These are phyloP conservation scores for Cyphomyrmex costatus DNA, from an alignment of 1,140 invertebrate genomes.

Conservation along the genomic window DNA sequence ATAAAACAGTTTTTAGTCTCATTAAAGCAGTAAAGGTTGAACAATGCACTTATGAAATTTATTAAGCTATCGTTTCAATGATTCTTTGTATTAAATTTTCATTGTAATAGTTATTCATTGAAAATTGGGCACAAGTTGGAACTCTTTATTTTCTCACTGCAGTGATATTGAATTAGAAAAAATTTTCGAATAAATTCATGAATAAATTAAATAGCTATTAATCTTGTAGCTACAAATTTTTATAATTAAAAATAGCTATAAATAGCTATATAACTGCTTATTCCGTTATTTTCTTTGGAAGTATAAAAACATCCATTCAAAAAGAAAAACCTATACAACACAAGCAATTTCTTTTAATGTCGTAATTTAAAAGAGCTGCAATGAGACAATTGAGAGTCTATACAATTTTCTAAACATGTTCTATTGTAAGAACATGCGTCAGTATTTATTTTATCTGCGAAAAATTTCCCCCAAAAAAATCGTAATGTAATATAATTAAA, in stretches of 20 bases:
- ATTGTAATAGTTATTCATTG: slow-evolving; percentile 35
- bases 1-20: slow-evolving; percentile 34
- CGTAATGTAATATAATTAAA: slow-evolving; percentile 4
- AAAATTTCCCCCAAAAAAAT: neutral
- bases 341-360: neutral
- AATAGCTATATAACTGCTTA: neutral
- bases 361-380: neutral
- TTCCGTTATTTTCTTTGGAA: neutral
- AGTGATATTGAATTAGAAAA: neutral
- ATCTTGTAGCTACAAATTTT: neutral
- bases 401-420: slow-evolving; percentile 23
- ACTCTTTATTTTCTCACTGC: slow-evolving; percentile 3
- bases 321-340: too few species aligned
- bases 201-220: neutral
- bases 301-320: neutral
- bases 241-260: slow-evolving; percentile 5
- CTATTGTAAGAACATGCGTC: neutral
- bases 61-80: slow-evolving; percentile 42
- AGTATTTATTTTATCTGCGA: slow-evolving; percentile 29
- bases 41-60: slow-evolving; percentile 38
- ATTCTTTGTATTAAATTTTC: neutral
- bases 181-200: neutral
- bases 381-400: neutral
- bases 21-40: slow-evolving; percentile 22
- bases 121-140: slow-evolving; percentile 10